These are phyloP conservation scores for Morone chrysops DNA, from an alignment of 2,113 vertebrate species.

Conservation along the genomic window DNA sequence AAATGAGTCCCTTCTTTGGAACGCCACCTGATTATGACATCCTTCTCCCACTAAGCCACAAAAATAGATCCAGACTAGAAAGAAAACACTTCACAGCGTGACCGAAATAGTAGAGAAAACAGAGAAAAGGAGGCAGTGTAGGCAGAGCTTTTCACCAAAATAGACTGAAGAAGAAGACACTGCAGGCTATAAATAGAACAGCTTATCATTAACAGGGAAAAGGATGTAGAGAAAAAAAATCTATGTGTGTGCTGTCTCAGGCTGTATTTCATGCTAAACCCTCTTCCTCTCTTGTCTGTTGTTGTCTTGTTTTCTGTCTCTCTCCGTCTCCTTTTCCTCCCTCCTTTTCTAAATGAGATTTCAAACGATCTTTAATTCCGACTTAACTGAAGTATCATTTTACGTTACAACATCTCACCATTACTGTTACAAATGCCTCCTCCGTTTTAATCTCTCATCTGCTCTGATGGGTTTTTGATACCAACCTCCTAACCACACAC, in stretches of 20 bases:
- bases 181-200: conserved; percentile 47
- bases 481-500: conserved; percentile 16
- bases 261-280: not conserved
- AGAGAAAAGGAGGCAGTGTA: conserved; percentile 20
- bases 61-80: conserved; percentile 60
- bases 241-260: conserved; percentile 34
- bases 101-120: conserved; percentile 32
- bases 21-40: not conserved
- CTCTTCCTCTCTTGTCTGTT: conserved; percentile 1
- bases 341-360: conserved; percentile 12
- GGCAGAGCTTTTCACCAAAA: conserved; percentile 47
- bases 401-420: conserved; percentile 22
- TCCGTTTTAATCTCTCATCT: conserved; percentile 21
- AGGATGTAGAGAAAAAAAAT: conserved; percentile 20
- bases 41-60: not conserved
- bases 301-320: conserved; percentile 24
- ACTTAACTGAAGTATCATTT: conserved; percentile 17
- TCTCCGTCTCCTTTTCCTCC: not conserved
- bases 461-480: conserved; percentile 24
- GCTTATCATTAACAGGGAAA: conserved; percentile 52
- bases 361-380: conserved; percentile 43
- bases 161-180: conserved; percentile 40
- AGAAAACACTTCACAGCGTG: conserved; percentile 12
- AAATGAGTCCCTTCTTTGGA: conserved; percentile 9
- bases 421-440: conserved; percentile 22